These are phyloP conservation scores for Sisor rabdophorus DNA, from an alignment of 2,113 vertebrate species.

Conservation along the genomic window DNA sequence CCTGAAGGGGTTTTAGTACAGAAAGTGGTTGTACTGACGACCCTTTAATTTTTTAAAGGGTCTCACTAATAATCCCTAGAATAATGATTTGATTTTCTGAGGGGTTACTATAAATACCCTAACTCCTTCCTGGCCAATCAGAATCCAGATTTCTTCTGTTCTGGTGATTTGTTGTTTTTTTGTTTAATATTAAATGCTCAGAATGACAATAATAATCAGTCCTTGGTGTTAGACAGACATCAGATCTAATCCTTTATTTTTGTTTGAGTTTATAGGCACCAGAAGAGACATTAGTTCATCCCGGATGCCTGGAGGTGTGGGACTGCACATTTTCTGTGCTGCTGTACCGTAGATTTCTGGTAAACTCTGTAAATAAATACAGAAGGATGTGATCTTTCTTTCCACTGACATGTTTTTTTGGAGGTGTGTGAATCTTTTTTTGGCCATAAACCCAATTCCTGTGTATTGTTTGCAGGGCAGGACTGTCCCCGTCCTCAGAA, in stretches of 20 bases:
- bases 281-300: constrained; percentile 21
- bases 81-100: neutral
- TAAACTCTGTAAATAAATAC: constrained; percentile 53
- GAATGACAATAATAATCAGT: neutral
- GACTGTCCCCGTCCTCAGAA: constrained; percentile 42
- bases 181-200: neutral
- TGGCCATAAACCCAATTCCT: constrained; percentile 48
- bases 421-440: constrained; percentile 45
- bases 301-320: neutral
- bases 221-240: neutral
- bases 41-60: too few relatives aligned
- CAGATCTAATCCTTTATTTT: neutral
- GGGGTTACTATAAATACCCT: too few relatives aligned
- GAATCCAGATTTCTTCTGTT: neutral
- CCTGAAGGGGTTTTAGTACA: too few relatives aligned
- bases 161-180: neutral
- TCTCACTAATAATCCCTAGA: too few relatives aligned
- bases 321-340: neutral
- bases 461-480: constrained; percentile 44
- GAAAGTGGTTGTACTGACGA: too few relatives aligned
- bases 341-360: neutral
- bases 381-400: constrained; percentile 53
- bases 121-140: neutral
- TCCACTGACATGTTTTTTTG: constrained; percentile 49
- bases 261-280: neutral